These are phyloP conservation scores for Clarias fuscus DNA, from an alignment of 2,797 vertebrate species.

Conservation along the genomic window DNA sequence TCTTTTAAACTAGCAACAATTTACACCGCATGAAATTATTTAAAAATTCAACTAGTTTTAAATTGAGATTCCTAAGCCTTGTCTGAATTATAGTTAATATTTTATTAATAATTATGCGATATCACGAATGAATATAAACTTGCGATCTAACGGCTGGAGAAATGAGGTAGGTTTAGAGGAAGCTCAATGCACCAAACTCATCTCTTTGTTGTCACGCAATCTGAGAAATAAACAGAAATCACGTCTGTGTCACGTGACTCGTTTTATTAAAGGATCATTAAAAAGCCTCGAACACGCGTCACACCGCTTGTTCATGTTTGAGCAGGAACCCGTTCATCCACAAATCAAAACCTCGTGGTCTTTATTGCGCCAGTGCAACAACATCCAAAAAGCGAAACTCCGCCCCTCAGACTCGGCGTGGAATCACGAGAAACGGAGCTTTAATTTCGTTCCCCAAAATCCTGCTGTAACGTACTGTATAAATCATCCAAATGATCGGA, in stretches of 20 bases:
- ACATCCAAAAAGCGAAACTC: constrained; percentile 23
- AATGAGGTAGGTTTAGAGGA: constrained; percentile 88
- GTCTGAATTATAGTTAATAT: constrained; percentile 1
- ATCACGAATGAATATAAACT: constrained; percentile 33
- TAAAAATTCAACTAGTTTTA: not conserved
- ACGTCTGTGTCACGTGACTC: not conserved
- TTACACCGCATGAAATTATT: not conserved
- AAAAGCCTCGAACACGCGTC: constrained; percentile 8
- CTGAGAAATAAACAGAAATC: not conserved
- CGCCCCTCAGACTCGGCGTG: constrained; percentile 59
- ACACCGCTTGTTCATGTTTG: constrained; percentile 12
- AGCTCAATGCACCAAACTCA: constrained; percentile 74
- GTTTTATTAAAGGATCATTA: constrained; percentile 21
- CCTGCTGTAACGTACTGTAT: constrained; percentile 26
- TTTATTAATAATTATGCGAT: constrained; percentile 6
- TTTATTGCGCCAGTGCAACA: constrained; percentile 51
- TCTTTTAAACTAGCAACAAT: not conserved
- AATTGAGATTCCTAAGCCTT: not conserved
- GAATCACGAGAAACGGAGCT: constrained; percentile 21
- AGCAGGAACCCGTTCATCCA: constrained; percentile 10
- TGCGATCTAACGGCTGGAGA: constrained; percentile 39
- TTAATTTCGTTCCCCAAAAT: constrained; percentile 24
- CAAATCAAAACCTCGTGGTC: constrained; percentile 8
- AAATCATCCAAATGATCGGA: constrained; percentile 22
- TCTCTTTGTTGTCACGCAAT: not conserved